Conservation (phyloP, 2,113 vertebrate species). For the Ciconia stormi region DNA sequence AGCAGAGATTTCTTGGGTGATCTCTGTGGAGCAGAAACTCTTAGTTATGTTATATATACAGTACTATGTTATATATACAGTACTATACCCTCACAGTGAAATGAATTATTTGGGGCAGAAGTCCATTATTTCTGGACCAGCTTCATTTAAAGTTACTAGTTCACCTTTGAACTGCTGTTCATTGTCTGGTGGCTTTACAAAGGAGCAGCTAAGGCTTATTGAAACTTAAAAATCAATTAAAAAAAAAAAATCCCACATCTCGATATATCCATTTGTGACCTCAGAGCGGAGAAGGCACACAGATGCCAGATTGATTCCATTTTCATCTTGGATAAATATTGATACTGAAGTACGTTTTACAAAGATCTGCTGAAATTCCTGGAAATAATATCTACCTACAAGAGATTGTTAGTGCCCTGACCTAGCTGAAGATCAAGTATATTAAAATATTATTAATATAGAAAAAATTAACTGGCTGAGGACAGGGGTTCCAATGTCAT, state of each 20-base stretch:
- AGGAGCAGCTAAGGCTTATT: neutral
- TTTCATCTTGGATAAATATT: constrained; percentile 36
- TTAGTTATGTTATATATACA: neutral
- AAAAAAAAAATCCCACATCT: neutral
- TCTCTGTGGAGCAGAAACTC: neutral
- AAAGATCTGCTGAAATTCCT: neutral
- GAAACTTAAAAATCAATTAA: constrained; percentile 42
- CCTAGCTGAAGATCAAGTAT: neutral
- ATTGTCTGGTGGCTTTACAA: neutral
- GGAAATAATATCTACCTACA: neutral
- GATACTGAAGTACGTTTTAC: neutral
- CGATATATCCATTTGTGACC: neutral
- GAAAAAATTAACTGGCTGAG: neutral
- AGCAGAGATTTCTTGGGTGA: neutral
- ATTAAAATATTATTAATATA: neutral
- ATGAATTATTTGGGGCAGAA: neutral
- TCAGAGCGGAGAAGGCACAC: neutral
- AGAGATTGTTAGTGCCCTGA: neutral
- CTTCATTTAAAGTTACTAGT: constrained; percentile 9
- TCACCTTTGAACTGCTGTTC: constrained; percentile 17
- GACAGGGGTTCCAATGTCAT: neutral
- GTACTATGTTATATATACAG: neutral
- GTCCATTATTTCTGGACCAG: neutral
- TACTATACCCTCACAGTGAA: neutral
- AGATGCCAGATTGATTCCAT: neutral